phyloP scores from a whole-genome alignment of 64 coral and sea anemone genomes.

The Pocillopora verrucosa region DNA sequence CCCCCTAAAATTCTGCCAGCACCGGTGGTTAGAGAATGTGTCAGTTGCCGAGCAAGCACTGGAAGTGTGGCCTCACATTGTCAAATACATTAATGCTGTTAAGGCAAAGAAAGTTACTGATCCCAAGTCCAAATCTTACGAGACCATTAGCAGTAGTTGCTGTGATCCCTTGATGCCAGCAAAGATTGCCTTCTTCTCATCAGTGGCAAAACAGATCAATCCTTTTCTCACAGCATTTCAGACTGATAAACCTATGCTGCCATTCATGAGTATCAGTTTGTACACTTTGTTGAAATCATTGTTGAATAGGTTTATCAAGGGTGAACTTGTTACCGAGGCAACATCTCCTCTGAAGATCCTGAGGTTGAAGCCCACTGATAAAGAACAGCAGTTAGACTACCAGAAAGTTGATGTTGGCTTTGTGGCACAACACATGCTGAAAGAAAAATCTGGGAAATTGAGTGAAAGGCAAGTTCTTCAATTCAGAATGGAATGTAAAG shows the following conservation, averaged over 20 bases:
- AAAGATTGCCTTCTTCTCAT: too few relatives aligned
- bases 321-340: slow-evolving; percentile 17
- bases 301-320: slow-evolving; percentile 5
- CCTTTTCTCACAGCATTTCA: too few relatives aligned
- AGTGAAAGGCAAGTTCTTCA: slow-evolving; percentile 40
- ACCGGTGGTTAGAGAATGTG: too few relatives aligned
- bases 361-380: slow-evolving; percentile 15
- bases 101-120: slow-evolving; percentile 43
- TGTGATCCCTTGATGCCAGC: too few relatives aligned
- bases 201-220: too few relatives aligned
- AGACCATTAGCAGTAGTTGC: too few relatives aligned
- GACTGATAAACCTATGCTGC: slow-evolving; percentile 64
- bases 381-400: slow-evolving; percentile 36
- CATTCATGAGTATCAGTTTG: slow-evolving; percentile 40
- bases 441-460: not conserved
- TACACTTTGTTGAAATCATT: slow-evolving; percentile 38
- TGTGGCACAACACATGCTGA: slow-evolving; percentile 37
- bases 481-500: slow-evolving; percentile 41
- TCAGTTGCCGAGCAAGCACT: too few relatives aligned
- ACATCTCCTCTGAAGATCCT: slow-evolving; percentile 22
- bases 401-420: slow-evolving; percentile 44
- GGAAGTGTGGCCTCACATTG: slow-evolving; percentile 28
- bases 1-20: too few relatives aligned
- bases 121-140: slow-evolving; percentile 33
- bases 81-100: slow-evolving; percentile 36